Evolutionary conservation across 2,888 invertebrate genomes (phyloP).

Genomic region (Hylaea fasciaria): DNA sequence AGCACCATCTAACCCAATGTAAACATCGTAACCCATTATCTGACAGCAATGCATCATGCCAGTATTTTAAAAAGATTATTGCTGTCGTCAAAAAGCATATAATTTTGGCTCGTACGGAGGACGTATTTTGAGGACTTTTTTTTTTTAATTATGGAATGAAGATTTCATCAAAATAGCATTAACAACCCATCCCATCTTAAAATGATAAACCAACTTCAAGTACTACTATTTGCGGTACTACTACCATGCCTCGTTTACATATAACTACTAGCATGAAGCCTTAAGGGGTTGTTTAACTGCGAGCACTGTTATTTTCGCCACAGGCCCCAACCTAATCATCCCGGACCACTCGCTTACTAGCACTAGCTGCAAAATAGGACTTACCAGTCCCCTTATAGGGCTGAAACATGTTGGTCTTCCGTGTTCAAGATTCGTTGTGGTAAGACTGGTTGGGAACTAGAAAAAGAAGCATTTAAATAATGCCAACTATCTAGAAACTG

Average conservation of each 20-base stretch:
- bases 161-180: too few relatives aligned
- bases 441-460: conserved; percentile 32
- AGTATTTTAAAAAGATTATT: conserved; percentile 6
- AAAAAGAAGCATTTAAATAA: conserved; percentile 41
- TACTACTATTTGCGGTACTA: conserved; percentile 1
- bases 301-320: conserved; percentile 27
- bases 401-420: conserved; percentile 41
- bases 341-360: conserved; percentile 33
- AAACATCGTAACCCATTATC: conserved; percentile 29
- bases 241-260: conserved; percentile 3
- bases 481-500: conserved; percentile 32
- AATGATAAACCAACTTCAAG: too few relatives aligned
- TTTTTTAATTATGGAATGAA: too few relatives aligned
- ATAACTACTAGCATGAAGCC: conserved; percentile 4
- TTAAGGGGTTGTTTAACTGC: conserved; percentile 20
- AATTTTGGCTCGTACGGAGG: too few relatives aligned
- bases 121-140: too few relatives aligned
- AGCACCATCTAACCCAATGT: conserved; percentile 33
- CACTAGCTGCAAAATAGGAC: conserved; percentile 28
- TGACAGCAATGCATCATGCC: conserved; percentile 26
- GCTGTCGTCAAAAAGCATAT: not conserved
- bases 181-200: too few relatives aligned
- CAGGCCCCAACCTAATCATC: conserved; percentile 33
- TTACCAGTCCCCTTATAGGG: conserved; percentile 38
- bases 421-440: conserved; percentile 36